Evolutionary conservation across 2,888 invertebrate genomes (phyloP).

Genomic region (Coelopa pilipes): DNA sequence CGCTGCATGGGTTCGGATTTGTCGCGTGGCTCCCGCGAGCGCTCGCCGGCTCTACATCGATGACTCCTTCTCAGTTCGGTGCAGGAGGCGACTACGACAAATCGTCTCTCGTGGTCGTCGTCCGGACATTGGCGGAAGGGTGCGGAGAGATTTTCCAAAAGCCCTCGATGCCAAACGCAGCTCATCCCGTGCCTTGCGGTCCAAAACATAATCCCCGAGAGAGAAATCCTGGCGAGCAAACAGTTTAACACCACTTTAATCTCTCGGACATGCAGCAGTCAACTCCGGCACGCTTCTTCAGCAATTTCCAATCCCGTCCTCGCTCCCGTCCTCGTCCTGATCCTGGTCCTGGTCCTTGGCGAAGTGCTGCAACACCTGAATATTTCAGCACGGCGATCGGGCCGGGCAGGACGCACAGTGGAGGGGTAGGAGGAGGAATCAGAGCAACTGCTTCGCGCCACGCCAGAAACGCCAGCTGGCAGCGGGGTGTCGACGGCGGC

Average conservation of each 20-base stretch:
- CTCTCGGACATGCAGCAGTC: conserved; percentile 16
- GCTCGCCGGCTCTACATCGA: too few relatives aligned
- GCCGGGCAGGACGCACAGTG: background rate
- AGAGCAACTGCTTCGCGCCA: background rate
- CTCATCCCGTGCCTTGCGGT: too few relatives aligned
- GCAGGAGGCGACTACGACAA: too few relatives aligned
- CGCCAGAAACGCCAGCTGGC: background rate
- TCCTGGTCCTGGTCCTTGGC: conserved; percentile 2
- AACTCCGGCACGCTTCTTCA: conserved; percentile 8
- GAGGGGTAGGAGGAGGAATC: background rate
- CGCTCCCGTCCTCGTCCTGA: too few relatives aligned
- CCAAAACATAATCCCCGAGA: background rate
- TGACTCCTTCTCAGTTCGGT: too few relatives aligned
- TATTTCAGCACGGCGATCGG: conserved; percentile 18
- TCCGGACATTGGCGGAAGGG: too few relatives aligned
- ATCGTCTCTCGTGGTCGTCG: too few relatives aligned
- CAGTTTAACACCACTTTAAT: conserved; percentile 26
- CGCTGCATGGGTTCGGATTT: too few relatives aligned
- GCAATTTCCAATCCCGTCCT: background rate
- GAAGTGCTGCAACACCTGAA: conserved; percentile 22
- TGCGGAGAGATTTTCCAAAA: too few relatives aligned
- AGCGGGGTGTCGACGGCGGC: background rate
- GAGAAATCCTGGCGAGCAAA: conserved; percentile 22
- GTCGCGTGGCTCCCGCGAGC: too few relatives aligned
- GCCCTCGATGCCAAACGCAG: too few relatives aligned